Percentiles rank a stretch among this genome's conserved stretches.
These are phyloP conservation scores for Amphiduros pacificus DNA, from an alignment of 2,888 invertebrate species.

Conservation along the genomic window DNA sequence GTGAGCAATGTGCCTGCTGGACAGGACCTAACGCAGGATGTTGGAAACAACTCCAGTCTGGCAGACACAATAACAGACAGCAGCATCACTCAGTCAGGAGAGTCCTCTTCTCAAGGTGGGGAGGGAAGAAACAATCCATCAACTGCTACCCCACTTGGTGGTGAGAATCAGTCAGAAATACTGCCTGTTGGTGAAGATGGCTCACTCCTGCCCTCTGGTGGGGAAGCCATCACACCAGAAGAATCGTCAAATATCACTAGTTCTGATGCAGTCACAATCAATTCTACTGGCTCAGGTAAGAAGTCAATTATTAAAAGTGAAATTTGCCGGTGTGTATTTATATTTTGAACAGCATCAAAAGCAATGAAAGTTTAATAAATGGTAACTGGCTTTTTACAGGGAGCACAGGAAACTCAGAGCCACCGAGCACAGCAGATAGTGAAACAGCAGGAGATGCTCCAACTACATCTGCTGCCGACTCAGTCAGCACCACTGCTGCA, in stretches of 20 bases:
- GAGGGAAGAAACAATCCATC: neutral
- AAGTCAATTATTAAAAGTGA: too few relatives aligned
- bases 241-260: constrained; percentile 43
- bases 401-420: constrained; percentile 15
- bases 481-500: too few relatives aligned
- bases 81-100: neutral
- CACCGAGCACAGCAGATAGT: constrained; percentile 16
- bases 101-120: neutral
- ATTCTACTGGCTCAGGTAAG: constrained; percentile 37
- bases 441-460: neutral
- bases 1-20: too few relatives aligned
- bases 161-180: too few relatives aligned
- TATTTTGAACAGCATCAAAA: too few relatives aligned
- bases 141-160: constrained; percentile 4
- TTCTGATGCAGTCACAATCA: constrained; percentile 42
- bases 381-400: too few relatives aligned
- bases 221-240: constrained; percentile 37
- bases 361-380: too few relatives aligned
- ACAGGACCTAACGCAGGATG: too few relatives aligned
- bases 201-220: neutral
- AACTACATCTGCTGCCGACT: constrained; percentile 1
- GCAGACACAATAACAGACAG: too few relatives aligned
- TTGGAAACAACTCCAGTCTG: too few relatives aligned
- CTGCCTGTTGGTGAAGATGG: neutral
- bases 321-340: too few relatives aligned